Evolutionary conservation across 2,888 invertebrate species (phyloP), one percentile per base, ranked within the genome.

Genomic region (Eilema griseolum): DNA sequence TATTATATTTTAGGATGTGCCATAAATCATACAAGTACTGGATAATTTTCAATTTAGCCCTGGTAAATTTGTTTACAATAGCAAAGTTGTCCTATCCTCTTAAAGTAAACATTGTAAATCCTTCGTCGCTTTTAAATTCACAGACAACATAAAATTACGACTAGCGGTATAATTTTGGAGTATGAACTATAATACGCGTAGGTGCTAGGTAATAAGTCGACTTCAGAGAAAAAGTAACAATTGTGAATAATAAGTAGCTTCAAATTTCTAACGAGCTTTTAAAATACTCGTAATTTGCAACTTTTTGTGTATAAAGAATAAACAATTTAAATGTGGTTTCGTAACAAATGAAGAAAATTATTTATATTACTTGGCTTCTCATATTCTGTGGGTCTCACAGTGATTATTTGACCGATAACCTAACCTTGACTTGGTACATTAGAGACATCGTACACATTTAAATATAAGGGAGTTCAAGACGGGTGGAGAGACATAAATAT

Each of bases 111-210:
- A 74, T 64, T 61, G 72, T 69, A 79, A 80, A 82, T 77, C 79
- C 71, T 74, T 76, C 74, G 73, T 68, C 78, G 71, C 71, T 73
- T 79, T 73, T 74, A 76, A 80, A 82, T 74, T 72, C 75, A 75
- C 75, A 72, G 69, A 72, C 67, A 71, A 59, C 26, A 59, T 20
- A 14, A 26, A 59, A 59, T 26, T 14, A 59, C 16, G 8, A 7
- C 26, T 24, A 24, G 59, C 59, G 2, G 59, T 59, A 59, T 26
- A 12, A 23, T 59, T 59, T 24, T 14, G n/a, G 20, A 7, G 20
- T 20, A 46, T 46, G 20, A 20, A 52, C 52, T 10, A 20, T n/a
- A 52, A 52, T n/a, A 52, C 52, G n/a, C 52, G n/a, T 52, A 52
- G 33, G 37, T 33, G 3, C 8, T n/a, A 5, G n/a, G 52, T 52